Evolutionary conservation across 2,888 invertebrate genomes (phyloP), one percentile per base, ranked within the genome.

Genomic region (Cylindroiulus punctatus): DNA sequence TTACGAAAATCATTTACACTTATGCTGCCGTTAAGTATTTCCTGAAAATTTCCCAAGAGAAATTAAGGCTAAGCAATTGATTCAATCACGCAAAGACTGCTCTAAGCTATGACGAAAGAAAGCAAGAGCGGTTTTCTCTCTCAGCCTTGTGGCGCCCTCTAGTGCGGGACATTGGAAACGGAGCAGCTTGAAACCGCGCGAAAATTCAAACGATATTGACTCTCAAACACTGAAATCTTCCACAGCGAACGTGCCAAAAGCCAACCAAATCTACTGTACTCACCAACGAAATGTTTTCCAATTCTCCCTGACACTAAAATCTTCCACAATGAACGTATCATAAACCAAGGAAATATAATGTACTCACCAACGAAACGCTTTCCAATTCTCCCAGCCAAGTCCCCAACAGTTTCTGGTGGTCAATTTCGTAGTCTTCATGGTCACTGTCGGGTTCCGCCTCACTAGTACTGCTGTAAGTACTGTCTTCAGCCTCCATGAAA

Each of bases 371-470:
- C 84, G 95, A 94, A 86, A 95, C 93, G 88, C 93, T 94, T 89
- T 95, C 94, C 89, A 95, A 93, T 91, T 95, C 95, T 88, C 95
- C 95, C 17, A 95, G 93, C 95, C 95, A 95, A 90, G 94, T 94
- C 92, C 95, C 95, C 89, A 95, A 93, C 88, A 95, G 92, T 89
- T 94, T 94, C 90, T 95, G 95, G 30, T 95, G 95, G 92, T 95
- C 95, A 88, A 92, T 93, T 52, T 89, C 88, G 86, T 89, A n/a
- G 87, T 89, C 89, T 84, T 90, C 89, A 88, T 89, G 89, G 88
- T 91, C 91, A 86, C 90, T 90, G 88, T 91, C 91, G 22, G 90
- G 89, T 87, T 91, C 91, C 14, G 90, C 90, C 87, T 91, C 91
- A 84, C 89, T 89, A 26, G 87, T 86, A 86, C 88, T 89, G 86